Conservation (phyloP, 2,888 invertebrate species). For the Drosophila lacicola region DNA sequence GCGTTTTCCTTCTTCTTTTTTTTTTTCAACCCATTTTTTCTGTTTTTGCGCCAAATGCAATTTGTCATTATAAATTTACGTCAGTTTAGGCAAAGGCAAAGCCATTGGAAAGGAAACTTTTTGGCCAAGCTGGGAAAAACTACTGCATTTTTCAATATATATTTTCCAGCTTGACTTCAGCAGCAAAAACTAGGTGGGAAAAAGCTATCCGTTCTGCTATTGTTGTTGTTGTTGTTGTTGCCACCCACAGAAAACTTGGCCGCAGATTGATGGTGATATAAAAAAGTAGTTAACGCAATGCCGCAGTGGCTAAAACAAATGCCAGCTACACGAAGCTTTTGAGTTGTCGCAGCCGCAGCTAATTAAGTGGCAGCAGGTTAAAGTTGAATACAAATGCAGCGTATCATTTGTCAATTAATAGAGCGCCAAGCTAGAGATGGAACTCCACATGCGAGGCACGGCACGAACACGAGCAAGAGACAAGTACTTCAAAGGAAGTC, state of each 20-base stretch:
- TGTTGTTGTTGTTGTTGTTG: conserved; percentile 17
- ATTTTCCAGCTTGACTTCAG: conserved; percentile 60
- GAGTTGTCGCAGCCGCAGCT: conserved; percentile 45
- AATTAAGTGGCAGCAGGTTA: conserved; percentile 73
- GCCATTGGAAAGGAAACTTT: conserved; percentile 27
- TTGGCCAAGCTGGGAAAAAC: conserved; percentile 29
- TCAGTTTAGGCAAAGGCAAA: conserved; percentile 74
- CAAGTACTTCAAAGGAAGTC: too few species aligned
- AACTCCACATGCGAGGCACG: too few species aligned
- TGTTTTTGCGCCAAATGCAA: conserved; percentile 76
- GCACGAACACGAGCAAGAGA: too few species aligned
- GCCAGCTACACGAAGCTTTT: conserved; percentile 1
- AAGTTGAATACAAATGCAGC: conserved; percentile 69
- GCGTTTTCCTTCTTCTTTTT: neutral
- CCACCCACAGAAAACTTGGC: conserved; percentile 42
- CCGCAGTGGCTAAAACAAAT: conserved; percentile 54
- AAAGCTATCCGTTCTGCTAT: conserved; percentile 1
- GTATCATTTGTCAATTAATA: conserved; percentile 75
- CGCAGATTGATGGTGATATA: conserved; percentile 74
- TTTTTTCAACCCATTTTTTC: conserved; percentile 3
- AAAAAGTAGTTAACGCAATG: conserved; percentile 74
- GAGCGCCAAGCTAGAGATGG: conserved; percentile 4
- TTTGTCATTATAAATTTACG: conserved; percentile 83
- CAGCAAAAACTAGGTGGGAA: too few species aligned
- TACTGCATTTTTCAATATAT: conserved; percentile 72